Evolutionary conservation across 1,140 invertebrate genomes (phyloP).

Genomic region (Apis florea): DNA sequence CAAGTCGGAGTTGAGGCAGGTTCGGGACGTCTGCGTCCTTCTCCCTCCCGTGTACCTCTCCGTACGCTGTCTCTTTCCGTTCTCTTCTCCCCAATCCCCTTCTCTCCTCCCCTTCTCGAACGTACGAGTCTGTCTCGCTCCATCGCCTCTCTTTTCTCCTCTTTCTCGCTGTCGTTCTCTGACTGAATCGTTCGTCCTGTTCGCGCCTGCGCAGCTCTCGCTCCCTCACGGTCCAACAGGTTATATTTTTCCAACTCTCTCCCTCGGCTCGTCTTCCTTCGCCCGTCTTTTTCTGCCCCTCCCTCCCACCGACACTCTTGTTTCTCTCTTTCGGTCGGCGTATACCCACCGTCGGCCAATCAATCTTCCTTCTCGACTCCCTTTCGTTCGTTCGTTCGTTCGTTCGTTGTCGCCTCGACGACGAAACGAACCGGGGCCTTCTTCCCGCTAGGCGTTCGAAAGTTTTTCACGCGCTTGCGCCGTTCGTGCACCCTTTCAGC

Average conservation of each 20-base stretch:
- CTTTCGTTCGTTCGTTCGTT: conserved; percentile 50
- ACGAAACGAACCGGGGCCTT: conserved; percentile 27
- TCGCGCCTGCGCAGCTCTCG: conserved; percentile 52
- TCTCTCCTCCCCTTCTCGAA: conserved; percentile 13
- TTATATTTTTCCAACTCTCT: conserved; percentile 76
- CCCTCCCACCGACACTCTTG: background rate
- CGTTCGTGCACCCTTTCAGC: background rate
- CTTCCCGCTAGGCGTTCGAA: conserved; percentile 51
- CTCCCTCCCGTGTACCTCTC: conserved; percentile 39
- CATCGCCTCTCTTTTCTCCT: conserved; percentile 51
- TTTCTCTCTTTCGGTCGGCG: conserved; percentile 28
- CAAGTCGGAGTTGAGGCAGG: conserved; percentile 76
- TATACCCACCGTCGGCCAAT: conserved; percentile 15
- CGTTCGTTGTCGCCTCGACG: conserved; percentile 29
- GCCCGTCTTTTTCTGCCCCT: conserved; percentile 14
- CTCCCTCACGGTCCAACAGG: conserved; percentile 78
- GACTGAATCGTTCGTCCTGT: conserved; percentile 31
- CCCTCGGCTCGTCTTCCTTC: conserved; percentile 31
- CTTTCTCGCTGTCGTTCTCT: conserved; percentile 56
- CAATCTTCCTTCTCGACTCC: conserved; percentile 35
- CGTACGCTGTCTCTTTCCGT: conserved; percentile 20
- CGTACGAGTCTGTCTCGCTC: conserved; percentile 37
- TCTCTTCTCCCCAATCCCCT: background rate
- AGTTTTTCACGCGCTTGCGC: conserved; percentile 62
- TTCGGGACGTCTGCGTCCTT: conserved; percentile 70